Evolutionary conservation across 2,113 vertebrate species (phyloP), one percentile per base, ranked within the genome.

Genomic region (Anoplopoma fimbria): DNA sequence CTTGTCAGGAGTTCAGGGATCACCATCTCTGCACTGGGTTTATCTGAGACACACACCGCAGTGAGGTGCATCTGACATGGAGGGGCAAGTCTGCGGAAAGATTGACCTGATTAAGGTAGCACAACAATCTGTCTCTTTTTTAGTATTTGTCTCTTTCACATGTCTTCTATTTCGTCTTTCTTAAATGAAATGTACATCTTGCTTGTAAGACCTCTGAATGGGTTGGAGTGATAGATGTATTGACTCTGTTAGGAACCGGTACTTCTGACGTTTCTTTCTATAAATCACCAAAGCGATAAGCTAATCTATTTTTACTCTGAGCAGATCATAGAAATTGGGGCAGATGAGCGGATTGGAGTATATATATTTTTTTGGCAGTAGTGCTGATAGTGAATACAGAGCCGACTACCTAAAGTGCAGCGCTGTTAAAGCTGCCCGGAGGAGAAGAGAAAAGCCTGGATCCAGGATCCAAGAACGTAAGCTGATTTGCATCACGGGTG

Each of bases 401-500:
- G 36, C 76, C 64, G 64, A 60, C 67, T 34, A 82, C 72, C 73
- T 79, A 40, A 83, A 90, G 58, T 47, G 51, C 75, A 61, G 69
- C 33, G 6, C 70, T 72, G 60, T 83, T 75, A 78, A 89, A 77
- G 79, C 87, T 85, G 77, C 81, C 82, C 75, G 42, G 75, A 88
- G 72, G 82, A 73, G 70, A 86, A 61, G 60, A 79, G 82, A 71
- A 76, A 81, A 81, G 78, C 83, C 68, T 81, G 57, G 62, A 88
- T 92, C 57, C 72, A 82, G 84, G 74, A 83, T 90, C 83, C 68
- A 90, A 62, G 72, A 58, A 72, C 25, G 27, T 92, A 92, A 95
- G 86, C 87, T 90, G 90, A 92, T 95, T 90, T 91, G 89, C 87
- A 94, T 92, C 81, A 78, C 4, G 82, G 70, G 85, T 91, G 67